phyloP scores from a whole-genome alignment of 37 sponge, comb jelly and placozoan species.

The Agelas oroides region DNA sequence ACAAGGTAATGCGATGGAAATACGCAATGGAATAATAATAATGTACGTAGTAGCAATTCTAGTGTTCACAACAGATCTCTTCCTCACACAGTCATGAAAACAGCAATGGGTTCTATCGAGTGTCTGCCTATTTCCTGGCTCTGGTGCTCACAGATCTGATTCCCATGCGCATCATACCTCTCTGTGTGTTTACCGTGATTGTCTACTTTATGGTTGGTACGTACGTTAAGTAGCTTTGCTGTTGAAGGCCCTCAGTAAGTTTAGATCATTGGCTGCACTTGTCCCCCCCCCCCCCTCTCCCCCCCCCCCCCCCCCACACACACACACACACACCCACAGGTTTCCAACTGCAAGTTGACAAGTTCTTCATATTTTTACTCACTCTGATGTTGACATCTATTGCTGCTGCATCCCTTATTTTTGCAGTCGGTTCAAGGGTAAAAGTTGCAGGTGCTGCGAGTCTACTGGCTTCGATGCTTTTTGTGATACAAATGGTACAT shows the following conservation, averaged over 20 bases:
- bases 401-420: slow-evolving; percentile 51
- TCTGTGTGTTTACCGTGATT: slow-evolving; percentile 53
- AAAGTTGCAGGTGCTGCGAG: slow-evolving; percentile 56
- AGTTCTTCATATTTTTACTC: slow-evolving; percentile 78
- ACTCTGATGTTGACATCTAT: slow-evolving; percentile 62
- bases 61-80: too few relatives aligned
- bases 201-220: slow-evolving; percentile 86
- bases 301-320: too few relatives aligned
- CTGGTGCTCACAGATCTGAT: slow-evolving; percentile 72
- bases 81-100: slow-evolving; percentile 76
- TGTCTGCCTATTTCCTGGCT: slow-evolving; percentile 82
- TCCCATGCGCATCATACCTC: slow-evolving; percentile 72
- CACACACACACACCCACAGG: slow-evolving; percentile 19
- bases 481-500: slow-evolving; percentile 73
- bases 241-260: too few relatives aligned
- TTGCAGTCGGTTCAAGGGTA: slow-evolving; percentile 67
- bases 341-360: slow-evolving; percentile 44
- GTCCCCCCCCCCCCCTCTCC: background rate
- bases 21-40: too few relatives aligned
- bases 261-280: too few relatives aligned
- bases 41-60: too few relatives aligned
- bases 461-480: slow-evolving; percentile 64
- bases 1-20: too few relatives aligned
- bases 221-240: too few relatives aligned
- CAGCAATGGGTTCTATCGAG: slow-evolving; percentile 86